phyloP scores from a whole-genome alignment of 2,888 invertebrate genomes.

The Creontiades dilutus region DNA sequence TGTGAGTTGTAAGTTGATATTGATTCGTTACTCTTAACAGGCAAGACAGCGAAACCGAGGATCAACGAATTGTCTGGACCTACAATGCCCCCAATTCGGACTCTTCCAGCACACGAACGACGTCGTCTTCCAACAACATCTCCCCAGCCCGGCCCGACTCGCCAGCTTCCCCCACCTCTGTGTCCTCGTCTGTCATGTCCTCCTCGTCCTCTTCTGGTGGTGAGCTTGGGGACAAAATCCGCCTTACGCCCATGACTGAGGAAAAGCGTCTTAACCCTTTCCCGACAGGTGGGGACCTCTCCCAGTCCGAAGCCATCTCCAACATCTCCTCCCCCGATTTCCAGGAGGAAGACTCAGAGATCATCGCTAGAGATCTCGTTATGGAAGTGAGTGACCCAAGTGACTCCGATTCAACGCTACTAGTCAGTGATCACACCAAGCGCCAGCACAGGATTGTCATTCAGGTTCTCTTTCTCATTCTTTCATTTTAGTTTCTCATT shows the following conservation, averaged over 20 bases:
- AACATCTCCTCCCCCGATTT: slow-evolving; percentile 95
- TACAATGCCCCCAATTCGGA: slow-evolving; percentile 87
- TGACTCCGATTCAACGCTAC: slow-evolving; percentile 92
- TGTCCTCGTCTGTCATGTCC: slow-evolving; percentile 93
- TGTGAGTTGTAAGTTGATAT: too few species aligned
- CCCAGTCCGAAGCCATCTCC: slow-evolving; percentile 91
- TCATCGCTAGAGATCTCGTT: slow-evolving; percentile 87
- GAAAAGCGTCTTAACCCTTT: slow-evolving; percentile 82
- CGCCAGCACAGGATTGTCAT: slow-evolving; percentile 87
- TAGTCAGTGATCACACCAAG: slow-evolving; percentile 82
- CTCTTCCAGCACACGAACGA: slow-evolving; percentile 74
- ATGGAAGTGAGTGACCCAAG: slow-evolving; percentile 94
- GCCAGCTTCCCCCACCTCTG: slow-evolving; percentile 90
- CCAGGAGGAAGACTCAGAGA: slow-evolving; percentile 91
- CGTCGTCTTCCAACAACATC: slow-evolving; percentile 77
- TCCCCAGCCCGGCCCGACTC: slow-evolving; percentile 83
- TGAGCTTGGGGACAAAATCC: slow-evolving; percentile 25
- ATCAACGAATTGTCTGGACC: slow-evolving; percentile 91
- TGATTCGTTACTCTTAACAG: background rate
- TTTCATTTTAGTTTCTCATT: slow-evolving; percentile 40
- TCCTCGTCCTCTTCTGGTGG: slow-evolving; percentile 79
- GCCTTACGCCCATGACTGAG: slow-evolving; percentile 68
- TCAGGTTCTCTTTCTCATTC: slow-evolving; percentile 79
- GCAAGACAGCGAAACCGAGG: slow-evolving; percentile 76
- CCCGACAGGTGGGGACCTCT: slow-evolving; percentile 79